A percentile compares a stretch with the other conserved stretches of the same genome.
These are phyloP conservation scores for Myocastor coypus DNA, from an alignment of 2,113 vertebrate genomes.

Conservation along the genomic window DNA sequence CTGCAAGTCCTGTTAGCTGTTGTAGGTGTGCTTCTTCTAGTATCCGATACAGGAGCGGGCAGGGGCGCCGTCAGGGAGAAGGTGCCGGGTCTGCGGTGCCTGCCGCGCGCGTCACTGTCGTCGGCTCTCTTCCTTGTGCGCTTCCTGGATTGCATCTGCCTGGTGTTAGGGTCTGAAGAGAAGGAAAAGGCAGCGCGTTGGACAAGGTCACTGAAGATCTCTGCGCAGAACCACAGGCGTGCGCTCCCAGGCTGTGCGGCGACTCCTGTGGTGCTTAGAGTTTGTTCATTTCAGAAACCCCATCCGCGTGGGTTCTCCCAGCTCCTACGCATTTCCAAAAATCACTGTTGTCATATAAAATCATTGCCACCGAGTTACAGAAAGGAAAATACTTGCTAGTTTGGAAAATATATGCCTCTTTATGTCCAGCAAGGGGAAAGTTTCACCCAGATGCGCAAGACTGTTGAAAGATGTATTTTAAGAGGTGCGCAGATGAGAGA, in stretches of 20 bases:
- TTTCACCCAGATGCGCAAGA: conserved; percentile 40
- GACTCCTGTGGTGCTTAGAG: not conserved
- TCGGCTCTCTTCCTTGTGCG: conserved; percentile 47
- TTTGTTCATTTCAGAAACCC: conserved; percentile 40
- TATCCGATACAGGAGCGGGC: not conserved
- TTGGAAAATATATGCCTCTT: conserved; percentile 58
- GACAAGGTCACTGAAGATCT: conserved; percentile 61
- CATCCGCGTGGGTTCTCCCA: not conserved
- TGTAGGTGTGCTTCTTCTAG: conserved; percentile 42
- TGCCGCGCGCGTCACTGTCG: not conserved
- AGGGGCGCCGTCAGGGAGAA: not conserved
- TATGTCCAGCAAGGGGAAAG: conserved; percentile 42
- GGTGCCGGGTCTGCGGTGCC: not conserved
- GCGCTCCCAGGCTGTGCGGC: conserved; percentile 50
- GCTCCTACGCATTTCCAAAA: conserved; percentile 18
- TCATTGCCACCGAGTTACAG: conserved; percentile 5
- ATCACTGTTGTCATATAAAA: not conserved
- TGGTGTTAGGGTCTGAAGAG: conserved; percentile 28
- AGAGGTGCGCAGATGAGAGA: conserved; percentile 55
- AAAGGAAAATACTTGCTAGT: conserved; percentile 51
- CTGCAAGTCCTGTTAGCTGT: conserved; percentile 33
- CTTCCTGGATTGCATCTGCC: conserved; percentile 58
- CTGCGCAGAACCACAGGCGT: conserved; percentile 48
- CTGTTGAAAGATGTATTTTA: conserved; percentile 62
- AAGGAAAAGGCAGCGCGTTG: conserved; percentile 8